Evolutionary conservation across 2,888 invertebrate genomes (phyloP), one percentile per base, ranked within the genome.

Genomic region (Ecliptopera silaceata): DNA sequence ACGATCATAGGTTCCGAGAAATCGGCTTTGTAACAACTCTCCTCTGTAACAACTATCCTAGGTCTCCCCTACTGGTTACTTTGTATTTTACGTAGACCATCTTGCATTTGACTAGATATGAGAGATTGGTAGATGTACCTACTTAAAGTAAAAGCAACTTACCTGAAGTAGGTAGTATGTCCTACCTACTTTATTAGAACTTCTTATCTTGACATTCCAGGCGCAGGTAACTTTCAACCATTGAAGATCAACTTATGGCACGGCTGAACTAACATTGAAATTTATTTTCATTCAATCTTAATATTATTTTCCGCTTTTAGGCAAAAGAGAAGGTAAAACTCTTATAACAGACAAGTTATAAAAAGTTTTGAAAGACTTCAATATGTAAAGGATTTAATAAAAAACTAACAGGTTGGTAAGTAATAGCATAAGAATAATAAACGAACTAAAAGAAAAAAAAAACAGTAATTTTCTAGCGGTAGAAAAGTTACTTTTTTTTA

Each of bases 141-240:
- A 8, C 26, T 26, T 8, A 26, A 26, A 26, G 26, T 8, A 26
- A 26, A 26, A 8, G 26, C 26, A 26, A 26, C 26, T 26, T 26
- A 26, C 26, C 26, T 26, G 5, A 13, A 31, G 31, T 12, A 34
- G 12, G 34, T 32, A 32, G 20, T 20, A 4, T 31, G n/a, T n/a
- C n/a, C n/a, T n/a, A 34, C 34, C 22, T 36, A 34, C 34, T 15
- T 36, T 38, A 47, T 29, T 39, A 32, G 15, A 46, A 46, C 20
- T 45, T 32, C 52, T 53, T 53, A 53, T 53, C 45, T 53, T 22
- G 32, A 15, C 52, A 41, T 32, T 53, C 22, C 52, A 53, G 52
- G 38, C 39, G 8, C 11, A 34, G 15, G 18, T 29, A 44, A 46
- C n/a, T 46, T 53, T 11, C n/a, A 39, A 32, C 32, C 22, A 20